Base-by-base conservation (phyloP, 2,113 vertebrate genomes). In the Nematolebias whitei region DNA sequence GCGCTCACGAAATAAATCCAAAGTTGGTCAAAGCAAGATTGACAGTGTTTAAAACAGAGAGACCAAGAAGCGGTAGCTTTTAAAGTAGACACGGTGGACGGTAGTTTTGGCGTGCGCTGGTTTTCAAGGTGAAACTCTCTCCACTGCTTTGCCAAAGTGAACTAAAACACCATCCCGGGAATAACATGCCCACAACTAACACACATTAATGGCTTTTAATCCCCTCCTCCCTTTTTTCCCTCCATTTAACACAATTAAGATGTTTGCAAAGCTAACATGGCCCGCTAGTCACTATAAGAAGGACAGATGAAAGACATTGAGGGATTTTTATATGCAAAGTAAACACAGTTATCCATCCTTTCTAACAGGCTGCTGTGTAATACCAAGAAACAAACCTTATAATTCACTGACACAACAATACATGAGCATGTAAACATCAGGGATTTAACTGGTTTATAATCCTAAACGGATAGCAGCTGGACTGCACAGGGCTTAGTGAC, bases 161-260 rank as follows among this genome's bases (percentile, higher is more conserved):
- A 92, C 89, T 90, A 93, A 91, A 91, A 88, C 83, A 79, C 87
- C 82, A 74, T 90, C 90, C 71, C 69, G 89, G 92, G 91, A 91
- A 91, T 92, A 88, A 64, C 70, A 78, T 68, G 72, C 61, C 80
- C 79, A 76, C 81, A 76, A 86, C 78, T 82, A 89, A 87, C 83
- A 78, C 89, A 89, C 87, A 90, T 90, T 91, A 93, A 91, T 91
- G 86, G 86, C 75, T 90, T 91, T 90, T 92, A 90, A 92, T 90
- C 88, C 85, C 82, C 88, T 78, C 80, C 86, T 4, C 47, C 47
- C 24, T 50, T 50, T 87, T 89, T 91, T 88, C 83, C 87, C 88
- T 85, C 80, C 85, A 87, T 91, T 92, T 92, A 92, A 91, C 85
- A 82, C 88, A 92, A 93, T 92, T 92, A 93, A 92, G 88, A 91